Base-by-base conservation (phyloP, 2,113 vertebrate species). In the Brachirus orientalis region DNA sequence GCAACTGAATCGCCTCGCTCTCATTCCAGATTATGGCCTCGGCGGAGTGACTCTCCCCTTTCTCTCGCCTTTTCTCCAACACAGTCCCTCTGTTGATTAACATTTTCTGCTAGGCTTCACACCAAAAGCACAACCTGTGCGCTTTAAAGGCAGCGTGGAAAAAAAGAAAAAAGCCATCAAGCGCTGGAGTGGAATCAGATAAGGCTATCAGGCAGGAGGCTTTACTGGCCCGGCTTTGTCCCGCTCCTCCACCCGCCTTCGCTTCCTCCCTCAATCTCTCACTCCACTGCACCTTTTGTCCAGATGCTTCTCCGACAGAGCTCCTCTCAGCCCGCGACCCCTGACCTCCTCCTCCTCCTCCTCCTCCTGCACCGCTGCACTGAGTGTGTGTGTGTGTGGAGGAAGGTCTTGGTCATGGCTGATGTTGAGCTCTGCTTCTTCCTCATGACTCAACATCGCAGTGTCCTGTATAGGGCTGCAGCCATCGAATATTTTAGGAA, bases 261-360 rank as follows among this genome's bases (percentile, higher is more conserved):
- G 92, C 92, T 82, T 92, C 91, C 89, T 92, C 93, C 93, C 94
- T 95, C 94, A 93, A 95, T 96, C 96, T 96, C 94, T 95, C 96
- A 98, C 94, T 96, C 92, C 95, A 95, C 90, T 84, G 95, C 94
- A 95, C 92, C 96, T 97, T 97, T 98, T 98, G 96, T 99, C 90
- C 80, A 56, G 77, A 71, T 93, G 89, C 94, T 94, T 96, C 95
- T 94, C 94, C 91, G 90, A 88, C 90, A 89, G 94, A 82, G 82
- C 69, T 75, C 78, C 76, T 69, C 83, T 85, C 67, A 79, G 77
- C 48, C 77, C 2, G 68, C 67, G 76, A 77, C 76, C 86, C 83
- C 71, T 51, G 53, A 61, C 73, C 68, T 63, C 63, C 77, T 54
- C 68, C 63, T 4, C 33, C 40, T 12, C 8, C 3, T 40, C 38